Evolutionary conservation across 2,797 vertebrate species (phyloP).

Genomic region (Anolis apletophallus): DNA sequence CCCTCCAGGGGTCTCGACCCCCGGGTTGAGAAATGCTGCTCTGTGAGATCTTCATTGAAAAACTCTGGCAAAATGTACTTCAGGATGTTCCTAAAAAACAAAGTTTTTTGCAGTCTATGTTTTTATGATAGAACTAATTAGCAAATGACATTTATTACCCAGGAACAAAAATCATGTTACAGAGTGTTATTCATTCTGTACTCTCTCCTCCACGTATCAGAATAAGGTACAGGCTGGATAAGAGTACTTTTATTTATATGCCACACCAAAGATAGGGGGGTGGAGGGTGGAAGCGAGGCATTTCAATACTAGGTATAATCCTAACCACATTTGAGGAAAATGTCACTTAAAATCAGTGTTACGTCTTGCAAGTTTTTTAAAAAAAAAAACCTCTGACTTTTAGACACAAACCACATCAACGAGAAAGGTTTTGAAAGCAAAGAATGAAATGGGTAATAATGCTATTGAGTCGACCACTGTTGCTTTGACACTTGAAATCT

Average conservation of each 20-base stretch:
- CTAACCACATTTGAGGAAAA: background rate
- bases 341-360: background rate
- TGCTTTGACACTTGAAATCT: background rate
- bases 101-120: too few relatives aligned
- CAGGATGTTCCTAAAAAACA: too few relatives aligned
- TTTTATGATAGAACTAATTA: too few relatives aligned
- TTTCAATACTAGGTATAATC: background rate
- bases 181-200: background rate
- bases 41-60: too few relatives aligned
- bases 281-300: too few relatives aligned
- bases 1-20: too few relatives aligned
- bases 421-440: background rate
- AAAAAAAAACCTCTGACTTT: background rate
- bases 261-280: too few relatives aligned
- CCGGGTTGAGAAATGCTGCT: too few relatives aligned
- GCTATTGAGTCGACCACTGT: background rate
- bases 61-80: too few relatives aligned
- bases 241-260: background rate
- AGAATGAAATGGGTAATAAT: background rate
- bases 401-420: background rate
- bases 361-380: background rate
- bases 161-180: too few relatives aligned
- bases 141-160: too few relatives aligned
- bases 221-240: background rate
- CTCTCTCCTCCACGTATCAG: background rate